Base-by-base conservation (phyloP, 2,888 invertebrate species). In the Sylvicola cinctus region DNA sequence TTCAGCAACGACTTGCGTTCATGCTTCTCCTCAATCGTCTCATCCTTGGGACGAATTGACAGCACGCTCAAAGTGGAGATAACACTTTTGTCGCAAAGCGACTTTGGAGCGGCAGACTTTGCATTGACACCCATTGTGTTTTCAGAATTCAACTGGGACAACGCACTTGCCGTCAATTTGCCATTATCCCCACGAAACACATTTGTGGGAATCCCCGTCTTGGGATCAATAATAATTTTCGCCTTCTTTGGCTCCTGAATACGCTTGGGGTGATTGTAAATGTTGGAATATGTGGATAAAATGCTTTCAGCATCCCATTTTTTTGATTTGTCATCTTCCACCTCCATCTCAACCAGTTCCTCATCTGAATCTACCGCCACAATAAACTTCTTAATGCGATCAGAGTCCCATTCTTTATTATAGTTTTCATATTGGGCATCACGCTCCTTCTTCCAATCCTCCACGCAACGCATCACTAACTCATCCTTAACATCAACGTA, bases 241-340 rank as follows among this genome's bases (percentile, higher is more conserved):
- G 60, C 51, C 25, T 49, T 51, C 36, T 65, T 69, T 1, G 74
- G 71, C 47, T 81, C 84, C 32, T 68, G 65, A 34, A 91, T 88
- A 15, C 87, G 46, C 52, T 80, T 84, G 0, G 95, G 95, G 59
- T 84, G 85, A 59, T 95, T 93, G 54, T 87, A 88, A 34, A 81
- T 63, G 50, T 78, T 93, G 6, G 90, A 90, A 52, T 85, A 85
- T 0, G 85, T 90, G 14, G 83, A 80, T 4, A 91, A 60, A 43
- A 91, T 78, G 36, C 83, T 83, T 61, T 91, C 81, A 48, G 91
- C 91, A 58, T 93, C 91, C 81, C 80, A 88, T 52, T 72, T 75
- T 40, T 71, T 65, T 7, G 14, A 15, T 42, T 71, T 67, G 1
- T 65, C 60, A 34, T 71, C 66, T 17, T 70, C 65, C 2, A 75